Conservation (phyloP, 1,140 invertebrate species). For the Rhynchophorus ferrugineus region DNA sequence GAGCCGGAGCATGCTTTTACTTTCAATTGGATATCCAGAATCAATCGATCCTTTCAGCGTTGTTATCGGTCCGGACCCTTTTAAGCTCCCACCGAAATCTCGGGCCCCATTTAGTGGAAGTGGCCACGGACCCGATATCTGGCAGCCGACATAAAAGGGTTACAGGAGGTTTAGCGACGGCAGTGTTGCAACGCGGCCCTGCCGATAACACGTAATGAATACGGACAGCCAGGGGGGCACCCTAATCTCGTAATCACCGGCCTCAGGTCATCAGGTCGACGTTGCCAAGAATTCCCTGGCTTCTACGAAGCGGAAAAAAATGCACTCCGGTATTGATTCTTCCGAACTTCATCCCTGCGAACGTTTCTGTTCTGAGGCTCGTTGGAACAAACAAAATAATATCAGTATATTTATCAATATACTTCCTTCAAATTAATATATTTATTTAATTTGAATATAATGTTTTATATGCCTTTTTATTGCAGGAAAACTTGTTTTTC, state of each 20-base stretch:
- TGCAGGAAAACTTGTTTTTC: no score
- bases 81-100: background rate
- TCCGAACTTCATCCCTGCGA: no score
- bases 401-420: no score
- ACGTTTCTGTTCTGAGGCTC: no score
- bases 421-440: no score
- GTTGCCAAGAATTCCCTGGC: background rate
- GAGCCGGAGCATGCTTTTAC: no score
- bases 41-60: constrained; percentile 6
- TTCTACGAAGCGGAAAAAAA: background rate
- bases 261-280: background rate
- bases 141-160: constrained; percentile 1
- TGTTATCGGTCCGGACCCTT: background rate
- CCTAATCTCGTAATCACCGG: constrained; percentile 2
- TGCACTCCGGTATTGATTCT: background rate
- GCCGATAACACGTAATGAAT: constrained; percentile 28
- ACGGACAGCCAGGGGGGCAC: constrained; percentile 19
- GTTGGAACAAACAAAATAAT: no score
- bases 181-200: constrained; percentile 2
- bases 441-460: no score
- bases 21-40: background rate
- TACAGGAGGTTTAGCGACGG: background rate
- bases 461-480: no score
- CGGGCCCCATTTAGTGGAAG: constrained; percentile 1
- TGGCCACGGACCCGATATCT: background rate